Evolutionary conservation across 1,140 invertebrate species (phyloP).

Genomic region (Amyelois transitella): DNA sequence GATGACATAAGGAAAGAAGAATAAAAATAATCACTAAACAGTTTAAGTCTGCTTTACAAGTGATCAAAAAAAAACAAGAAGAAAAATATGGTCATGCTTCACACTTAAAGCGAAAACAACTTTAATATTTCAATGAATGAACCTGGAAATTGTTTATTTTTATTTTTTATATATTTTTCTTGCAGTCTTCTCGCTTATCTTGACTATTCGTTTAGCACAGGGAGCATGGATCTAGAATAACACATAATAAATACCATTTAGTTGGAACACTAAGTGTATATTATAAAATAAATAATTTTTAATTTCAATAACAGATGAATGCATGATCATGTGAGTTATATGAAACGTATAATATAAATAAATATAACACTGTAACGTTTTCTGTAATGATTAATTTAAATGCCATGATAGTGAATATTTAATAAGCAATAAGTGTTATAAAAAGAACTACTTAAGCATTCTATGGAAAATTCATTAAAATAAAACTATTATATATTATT

Average conservation of each 20-base stretch:
- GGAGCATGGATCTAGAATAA: slow-evolving; percentile 83
- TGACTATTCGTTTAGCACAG: slow-evolving; percentile 83
- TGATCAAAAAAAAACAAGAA: slow-evolving; percentile 4
- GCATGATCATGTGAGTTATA: no score
- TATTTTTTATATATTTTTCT: slow-evolving; percentile 38
- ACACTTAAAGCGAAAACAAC: slow-evolving; percentile 22
- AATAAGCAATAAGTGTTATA: no score
- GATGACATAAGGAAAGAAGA: background rate
- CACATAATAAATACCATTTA: slow-evolving; percentile 34
- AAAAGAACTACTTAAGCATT: no score
- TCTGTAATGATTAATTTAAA: no score
- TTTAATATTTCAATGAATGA: slow-evolving; percentile 54
- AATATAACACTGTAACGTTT: no score
- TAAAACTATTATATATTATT: no score
- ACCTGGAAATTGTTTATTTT: slow-evolving; percentile 46
- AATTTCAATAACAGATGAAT: background rate
- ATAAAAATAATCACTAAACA: slow-evolving; percentile 5
- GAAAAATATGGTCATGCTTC: slow-evolving; percentile 10
- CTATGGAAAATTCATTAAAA: no score
- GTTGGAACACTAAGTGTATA: slow-evolving; percentile 13
- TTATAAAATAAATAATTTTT: slow-evolving; percentile 8
- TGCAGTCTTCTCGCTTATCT: slow-evolving; percentile 71
- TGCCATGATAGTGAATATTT: no score
- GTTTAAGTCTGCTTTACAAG: background rate
- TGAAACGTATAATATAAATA: no score